Base-by-base conservation (phyloP, 2,797 vertebrate genomes). In the Borostomias antarcticus region DNA sequence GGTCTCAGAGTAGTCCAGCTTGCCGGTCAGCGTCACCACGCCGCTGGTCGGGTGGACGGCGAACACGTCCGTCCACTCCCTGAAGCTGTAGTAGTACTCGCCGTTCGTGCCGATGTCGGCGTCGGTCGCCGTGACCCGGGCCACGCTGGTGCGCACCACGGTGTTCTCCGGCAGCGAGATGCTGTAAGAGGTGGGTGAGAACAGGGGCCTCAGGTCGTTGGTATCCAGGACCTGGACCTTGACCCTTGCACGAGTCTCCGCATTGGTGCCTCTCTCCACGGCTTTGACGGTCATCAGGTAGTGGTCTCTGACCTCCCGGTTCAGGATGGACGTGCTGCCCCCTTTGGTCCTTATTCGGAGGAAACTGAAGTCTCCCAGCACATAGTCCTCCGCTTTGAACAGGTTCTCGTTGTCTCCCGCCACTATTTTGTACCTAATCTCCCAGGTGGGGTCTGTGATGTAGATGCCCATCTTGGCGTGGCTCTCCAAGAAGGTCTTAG, bases 271-370 rank as follows among this genome's bases (percentile, higher is more conserved):
- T 82, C 93, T 95, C 74, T 99, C 97, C 23, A 95, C 86, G 11
- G 96, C 96, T 89, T 98, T 98, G 72, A 99, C 92, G 35, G 91
- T 92, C 72, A 99, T 88, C 26, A 92, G 59, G 72, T 99, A 99
- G 85, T 96, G 94, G 88, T 99, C 98, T 91, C 91, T 95, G 40
- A 99, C 98, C 84, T 99, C 98, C 77, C 98, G 91, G 68, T 99
- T 99, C 57, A 99, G 94, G 86, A 97, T 98, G 84, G 96, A 94
- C 63, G 96, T 96, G 85, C 97, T 98, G 84, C 98, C 97, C 87
- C 97, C 98, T 94, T 99, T 99, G 93, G 98, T 99, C 93, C 98
- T 89, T 94, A 99, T 95, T 80, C 98, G 92, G 88, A 99, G 88
- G 90, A 98, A 99, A 85, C 95, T 98, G 82, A 99, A 99, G 88